Evolutionary conservation across 2,888 invertebrate species (phyloP), one percentile per base, ranked within the genome.

Genomic region (Gastracanthus pulcherrimus): DNA sequence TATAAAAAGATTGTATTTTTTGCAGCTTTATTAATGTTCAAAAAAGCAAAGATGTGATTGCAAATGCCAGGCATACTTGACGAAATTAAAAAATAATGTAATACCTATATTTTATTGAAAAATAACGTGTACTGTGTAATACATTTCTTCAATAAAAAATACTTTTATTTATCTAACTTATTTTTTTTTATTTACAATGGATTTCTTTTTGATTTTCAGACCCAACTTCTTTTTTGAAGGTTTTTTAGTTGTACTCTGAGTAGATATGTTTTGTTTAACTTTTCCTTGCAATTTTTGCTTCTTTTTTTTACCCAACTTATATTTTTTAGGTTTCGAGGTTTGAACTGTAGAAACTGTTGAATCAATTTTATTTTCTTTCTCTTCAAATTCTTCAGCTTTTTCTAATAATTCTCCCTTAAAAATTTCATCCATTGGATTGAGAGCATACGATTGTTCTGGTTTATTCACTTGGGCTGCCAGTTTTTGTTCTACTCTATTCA

Each of bases 401-500:
- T 94, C 93, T 76, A 94, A 85, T 1, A 94, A 92, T 89, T 95
- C 94, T 4, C 94, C 94, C 83, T 93, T 93, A 86, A 97, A 97
- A 86, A 97, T 94, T 81, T 96, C 96, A 76, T 96, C 94, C 67
- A 95, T 93, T 36, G 96, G 95, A 87, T 95, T 94, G 31, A 96
- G 93, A 38, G 95, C 94, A 86, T 97, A 97, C 0, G 95, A 95
- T 70, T 94, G 93, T 87, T 94, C 94, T 0, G 97, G 96, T 86
- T 94, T 94, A 19, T 95, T 95, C 1, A 94, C 94, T 90, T 96
- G 95, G 86, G 94, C 94, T 31, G 95, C 93, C 31, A 95, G 94
- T 92, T 97, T 98, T 87, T 97, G 96, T 86, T 97, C 95, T 77
- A 97, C 92, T 87, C 96, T 94, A 86, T 95, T 95, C 45, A 95